These are phyloP conservation scores for Pseudachorutes palmiensis DNA, from an alignment of 1,140 invertebrate species.

Conservation along the genomic window DNA sequence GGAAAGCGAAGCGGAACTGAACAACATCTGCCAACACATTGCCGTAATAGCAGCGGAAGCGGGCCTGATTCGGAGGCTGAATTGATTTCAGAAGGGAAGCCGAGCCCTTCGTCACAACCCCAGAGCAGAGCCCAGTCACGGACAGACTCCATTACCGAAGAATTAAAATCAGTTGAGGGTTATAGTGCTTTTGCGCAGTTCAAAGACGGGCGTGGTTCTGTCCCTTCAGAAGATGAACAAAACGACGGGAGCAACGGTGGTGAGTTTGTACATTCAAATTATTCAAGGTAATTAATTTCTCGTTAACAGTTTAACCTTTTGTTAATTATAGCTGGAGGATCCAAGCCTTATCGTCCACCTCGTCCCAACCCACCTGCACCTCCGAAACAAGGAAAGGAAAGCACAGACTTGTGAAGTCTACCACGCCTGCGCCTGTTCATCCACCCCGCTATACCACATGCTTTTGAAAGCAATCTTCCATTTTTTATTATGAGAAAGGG, in stretches of 20 bases:
- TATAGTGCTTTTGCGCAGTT: not conserved
- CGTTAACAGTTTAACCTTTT: not conserved
- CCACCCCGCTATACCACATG: not conserved
- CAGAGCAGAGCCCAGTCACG: not conserved
- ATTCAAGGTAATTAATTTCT: not conserved
- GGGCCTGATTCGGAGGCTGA: not conserved
- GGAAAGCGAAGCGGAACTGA: not conserved
- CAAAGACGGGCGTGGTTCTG: not conserved
- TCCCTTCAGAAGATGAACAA: conserved; percentile 3
- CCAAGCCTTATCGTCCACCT: conserved; percentile 3
- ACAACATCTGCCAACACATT: not conserved
- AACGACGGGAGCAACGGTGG: too few species aligned
- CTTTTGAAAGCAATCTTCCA: not conserved
- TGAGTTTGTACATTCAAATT: not conserved
- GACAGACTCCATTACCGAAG: not conserved
- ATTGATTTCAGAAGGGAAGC: not conserved
- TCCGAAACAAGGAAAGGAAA: not conserved
- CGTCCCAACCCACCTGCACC: not conserved
- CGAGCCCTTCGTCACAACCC: not conserved
- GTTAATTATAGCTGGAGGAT: not conserved
- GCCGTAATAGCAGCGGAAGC: conserved; percentile 1
- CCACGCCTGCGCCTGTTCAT: not conserved
- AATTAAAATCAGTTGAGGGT: not conserved
- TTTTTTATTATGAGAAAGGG: not conserved
- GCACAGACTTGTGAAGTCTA: not conserved